Conservation (phyloP, 2,797 vertebrate genomes). For the Euphonia xanthogaster region DNA sequence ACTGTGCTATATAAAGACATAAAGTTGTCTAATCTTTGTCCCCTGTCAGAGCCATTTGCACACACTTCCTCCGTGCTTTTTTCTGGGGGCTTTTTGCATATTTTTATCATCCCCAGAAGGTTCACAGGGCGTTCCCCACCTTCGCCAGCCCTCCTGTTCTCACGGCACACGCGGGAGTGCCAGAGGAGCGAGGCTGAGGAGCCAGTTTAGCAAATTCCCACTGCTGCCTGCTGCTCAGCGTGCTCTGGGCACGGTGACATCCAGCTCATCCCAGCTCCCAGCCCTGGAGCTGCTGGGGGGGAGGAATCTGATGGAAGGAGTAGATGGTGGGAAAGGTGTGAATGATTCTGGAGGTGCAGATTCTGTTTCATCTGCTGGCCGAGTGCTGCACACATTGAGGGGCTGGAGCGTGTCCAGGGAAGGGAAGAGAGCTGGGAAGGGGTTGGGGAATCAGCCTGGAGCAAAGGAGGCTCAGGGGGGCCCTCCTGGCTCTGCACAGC, state of each 20-base stretch:
- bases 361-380: accelerated
- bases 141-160: not conserved
- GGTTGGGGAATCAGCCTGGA: not conserved
- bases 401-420: not conserved
- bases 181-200: not conserved
- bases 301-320: not conserved
- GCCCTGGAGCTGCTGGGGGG: not conserved
- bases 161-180: not conserved
- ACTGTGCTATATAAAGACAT: not conserved
- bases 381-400: accelerated
- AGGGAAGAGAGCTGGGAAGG: not conserved
- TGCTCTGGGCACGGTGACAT: not conserved
- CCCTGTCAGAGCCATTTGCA: not conserved
- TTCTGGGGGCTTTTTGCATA: not conserved
- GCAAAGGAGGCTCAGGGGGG: not conserved
- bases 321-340: not conserved
- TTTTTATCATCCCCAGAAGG: not conserved
- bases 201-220: not conserved
- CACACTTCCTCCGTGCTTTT: not conserved
- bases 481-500: not conserved
- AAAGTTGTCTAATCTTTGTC: not conserved
- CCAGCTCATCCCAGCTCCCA: not conserved
- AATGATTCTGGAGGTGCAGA: not conserved
- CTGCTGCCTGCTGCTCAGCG: not conserved
- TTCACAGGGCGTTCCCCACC: not conserved